phyloP scores from a whole-genome alignment of 2,113 vertebrate species.

The Oryzias melastigma region DNA sequence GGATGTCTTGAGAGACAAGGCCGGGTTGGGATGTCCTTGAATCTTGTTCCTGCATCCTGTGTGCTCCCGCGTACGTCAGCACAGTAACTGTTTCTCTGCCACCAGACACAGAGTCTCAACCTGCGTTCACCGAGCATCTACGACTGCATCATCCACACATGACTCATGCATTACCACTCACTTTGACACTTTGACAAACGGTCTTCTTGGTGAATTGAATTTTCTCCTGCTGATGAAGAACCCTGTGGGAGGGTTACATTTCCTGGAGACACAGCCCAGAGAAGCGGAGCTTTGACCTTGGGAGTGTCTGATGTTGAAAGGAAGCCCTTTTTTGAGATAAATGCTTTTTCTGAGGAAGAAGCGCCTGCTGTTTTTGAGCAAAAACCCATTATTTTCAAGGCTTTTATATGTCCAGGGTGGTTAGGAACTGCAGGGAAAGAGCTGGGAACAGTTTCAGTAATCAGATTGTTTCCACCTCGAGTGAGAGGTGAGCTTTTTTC shows the following conservation, averaged over 20 bases:
- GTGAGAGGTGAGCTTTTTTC: constrained; percentile 3
- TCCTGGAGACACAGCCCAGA: constrained; percentile 51
- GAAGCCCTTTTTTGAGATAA: constrained; percentile 31
- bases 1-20: constrained; percentile 3
- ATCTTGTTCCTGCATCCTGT: constrained; percentile 40
- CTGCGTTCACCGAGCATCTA: neutral
- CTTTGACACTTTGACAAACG: neutral
- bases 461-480: no score
- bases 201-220: constrained; percentile 7
- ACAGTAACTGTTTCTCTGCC: constrained; percentile 21
- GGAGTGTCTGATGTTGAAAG: constrained; percentile 48
- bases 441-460: no score
- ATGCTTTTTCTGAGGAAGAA: constrained; percentile 1
- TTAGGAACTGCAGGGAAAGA: neutral
- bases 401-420: no score
- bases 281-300: constrained; percentile 51
- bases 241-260: constrained; percentile 52
- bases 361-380: neutral
- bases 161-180: neutral
- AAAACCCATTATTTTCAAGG: no score
- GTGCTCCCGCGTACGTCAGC: constrained; percentile 30
- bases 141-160: neutral
- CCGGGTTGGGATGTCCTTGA: constrained; percentile 26
- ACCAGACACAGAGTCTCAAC: neutral
- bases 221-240: constrained; percentile 14